These are phyloP conservation scores for Phacellophora camtschatica DNA, from an alignment of 30 jellyfish, hydroid and myxozoan species.

Conservation along the genomic window DNA sequence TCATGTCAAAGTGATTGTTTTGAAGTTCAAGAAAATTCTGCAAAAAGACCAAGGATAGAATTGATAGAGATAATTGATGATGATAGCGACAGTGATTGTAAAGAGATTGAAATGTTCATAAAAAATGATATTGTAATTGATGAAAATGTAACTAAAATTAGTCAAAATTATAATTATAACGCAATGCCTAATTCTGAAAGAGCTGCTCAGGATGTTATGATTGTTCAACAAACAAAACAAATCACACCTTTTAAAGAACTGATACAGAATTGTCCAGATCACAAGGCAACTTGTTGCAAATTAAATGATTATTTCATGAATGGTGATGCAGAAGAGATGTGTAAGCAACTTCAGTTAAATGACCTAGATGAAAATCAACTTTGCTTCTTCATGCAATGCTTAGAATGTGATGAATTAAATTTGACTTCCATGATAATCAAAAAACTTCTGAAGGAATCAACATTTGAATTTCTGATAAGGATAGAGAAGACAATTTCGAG, in stretches of 20 bases:
- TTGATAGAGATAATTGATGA: not conserved
- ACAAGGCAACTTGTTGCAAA: not conserved
- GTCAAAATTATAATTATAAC: too few species aligned
- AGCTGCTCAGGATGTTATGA: not conserved
- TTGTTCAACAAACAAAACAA: not conserved
- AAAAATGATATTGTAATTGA: not conserved
- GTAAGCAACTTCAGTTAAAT: not conserved
- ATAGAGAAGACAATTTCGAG: constrained; percentile 3
- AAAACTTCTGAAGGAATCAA: not conserved
- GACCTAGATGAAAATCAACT: not conserved
- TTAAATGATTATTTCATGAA: not conserved
- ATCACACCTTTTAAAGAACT: not conserved
- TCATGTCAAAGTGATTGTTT: too few species aligned
- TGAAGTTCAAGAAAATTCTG: not conserved
- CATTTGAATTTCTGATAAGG: not conserved
- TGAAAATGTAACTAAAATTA: too few species aligned
- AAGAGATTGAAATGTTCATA: not conserved
- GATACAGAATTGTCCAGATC: not conserved
- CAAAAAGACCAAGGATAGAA: not conserved
- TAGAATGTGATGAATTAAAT: not conserved
- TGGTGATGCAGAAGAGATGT: not conserved
- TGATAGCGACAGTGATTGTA: not conserved
- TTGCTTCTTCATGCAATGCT: not conserved
- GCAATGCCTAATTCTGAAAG: too few species aligned
- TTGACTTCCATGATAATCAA: not conserved